These are phyloP conservation scores for Fregata magnificens DNA, from an alignment of 2,113 vertebrate species.

Conservation along the genomic window DNA sequence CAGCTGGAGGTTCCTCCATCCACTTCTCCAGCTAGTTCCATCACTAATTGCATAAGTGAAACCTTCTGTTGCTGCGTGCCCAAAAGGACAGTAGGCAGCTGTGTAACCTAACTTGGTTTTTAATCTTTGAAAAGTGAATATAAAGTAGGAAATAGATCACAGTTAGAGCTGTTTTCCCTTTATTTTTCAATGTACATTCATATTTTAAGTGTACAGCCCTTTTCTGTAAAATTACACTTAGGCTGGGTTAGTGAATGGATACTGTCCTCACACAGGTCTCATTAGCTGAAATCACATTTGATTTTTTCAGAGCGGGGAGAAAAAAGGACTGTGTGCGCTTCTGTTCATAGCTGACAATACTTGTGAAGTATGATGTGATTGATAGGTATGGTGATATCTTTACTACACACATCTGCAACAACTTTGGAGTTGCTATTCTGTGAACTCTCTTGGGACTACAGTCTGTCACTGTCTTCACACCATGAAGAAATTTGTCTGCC, in stretches of 20 bases:
- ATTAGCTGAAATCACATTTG: neutral
- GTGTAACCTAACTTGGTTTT: neutral
- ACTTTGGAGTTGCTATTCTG: neutral
- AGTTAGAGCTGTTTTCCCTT: neutral
- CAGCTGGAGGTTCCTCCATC: neutral
- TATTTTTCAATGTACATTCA: neutral
- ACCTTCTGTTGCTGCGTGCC: neutral
- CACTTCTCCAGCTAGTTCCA: neutral
- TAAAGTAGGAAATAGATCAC: neutral
- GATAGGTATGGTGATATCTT: neutral
- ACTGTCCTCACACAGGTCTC: neutral
- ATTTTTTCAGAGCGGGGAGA: neutral
- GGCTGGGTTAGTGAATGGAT: neutral
- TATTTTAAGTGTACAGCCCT: neutral
- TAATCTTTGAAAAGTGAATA: neutral
- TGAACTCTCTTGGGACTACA: neutral
- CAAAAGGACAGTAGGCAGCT: neutral
- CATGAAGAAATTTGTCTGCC: neutral
- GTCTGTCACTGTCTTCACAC: neutral
- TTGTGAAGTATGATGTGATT: neutral
- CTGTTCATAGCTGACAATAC: neutral
- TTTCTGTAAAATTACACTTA: neutral
- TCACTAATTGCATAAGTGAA: neutral
- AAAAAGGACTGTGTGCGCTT: neutral
- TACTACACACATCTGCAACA: neutral